A percentile compares a stretch with the other conserved stretches of the same genome.
These are phyloP conservation scores for Numenius arquata DNA, from an alignment of 2,113 vertebrate species.

Conservation along the genomic window DNA sequence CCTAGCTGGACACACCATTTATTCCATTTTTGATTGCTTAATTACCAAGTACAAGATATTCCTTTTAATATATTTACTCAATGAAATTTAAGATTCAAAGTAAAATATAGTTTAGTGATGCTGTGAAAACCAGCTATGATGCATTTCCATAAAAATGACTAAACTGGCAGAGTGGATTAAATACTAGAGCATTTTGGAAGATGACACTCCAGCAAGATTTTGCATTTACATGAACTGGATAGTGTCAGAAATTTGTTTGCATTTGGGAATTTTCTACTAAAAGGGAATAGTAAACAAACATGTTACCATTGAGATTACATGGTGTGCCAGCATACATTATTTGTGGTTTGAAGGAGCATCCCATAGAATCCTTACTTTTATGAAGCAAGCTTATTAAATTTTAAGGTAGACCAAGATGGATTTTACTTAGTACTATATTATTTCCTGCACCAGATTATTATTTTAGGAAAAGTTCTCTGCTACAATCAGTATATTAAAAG, in stretches of 20 bases:
- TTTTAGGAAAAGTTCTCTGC: not conserved
- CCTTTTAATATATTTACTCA: constrained; percentile 22
- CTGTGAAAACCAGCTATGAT: not conserved
- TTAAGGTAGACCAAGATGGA: not conserved
- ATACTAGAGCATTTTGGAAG: constrained; percentile 27
- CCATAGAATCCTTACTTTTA: not conserved
- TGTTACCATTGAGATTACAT: not conserved
- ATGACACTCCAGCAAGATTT: constrained; percentile 19
- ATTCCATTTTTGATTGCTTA: constrained; percentile 36
- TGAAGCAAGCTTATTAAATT: not conserved
- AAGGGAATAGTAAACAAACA: constrained; percentile 40
- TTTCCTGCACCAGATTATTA: not conserved
- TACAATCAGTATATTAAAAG: not conserved
- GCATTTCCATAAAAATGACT: constrained; percentile 6
- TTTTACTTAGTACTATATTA: not conserved
- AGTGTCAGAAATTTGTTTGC: constrained; percentile 22
- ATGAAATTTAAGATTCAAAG: constrained; percentile 31
- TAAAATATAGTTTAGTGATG: constrained; percentile 2
- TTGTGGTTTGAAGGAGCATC: not conserved
- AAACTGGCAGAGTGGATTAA: constrained; percentile 24
- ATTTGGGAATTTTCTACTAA: constrained; percentile 26
- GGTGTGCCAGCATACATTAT: not conserved
- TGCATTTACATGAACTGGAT: constrained; percentile 19
- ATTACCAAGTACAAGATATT: constrained; percentile 22
- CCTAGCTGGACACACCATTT: constrained; percentile 26